Percentiles rank a stretch among this genome's conserved stretches.
phyloP scores from a whole-genome alignment of 1,140 invertebrate genomes.

The Lerema accius region DNA sequence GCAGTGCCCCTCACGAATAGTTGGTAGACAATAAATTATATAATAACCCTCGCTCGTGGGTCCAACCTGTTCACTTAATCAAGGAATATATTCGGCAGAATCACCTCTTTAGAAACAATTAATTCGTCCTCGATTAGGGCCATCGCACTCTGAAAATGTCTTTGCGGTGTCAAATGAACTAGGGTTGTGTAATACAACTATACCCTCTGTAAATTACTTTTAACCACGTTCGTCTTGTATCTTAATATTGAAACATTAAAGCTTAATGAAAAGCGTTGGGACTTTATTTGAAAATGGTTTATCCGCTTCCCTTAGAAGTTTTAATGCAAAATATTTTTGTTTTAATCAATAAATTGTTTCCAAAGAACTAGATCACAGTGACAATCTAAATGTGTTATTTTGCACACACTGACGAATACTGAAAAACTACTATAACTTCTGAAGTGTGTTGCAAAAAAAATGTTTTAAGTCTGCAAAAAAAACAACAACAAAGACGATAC shows the following conservation, averaged over 20 bases:
- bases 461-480: no score
- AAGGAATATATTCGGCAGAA: conserved; percentile 67
- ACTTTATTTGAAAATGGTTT: conserved; percentile 40
- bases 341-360: no score
- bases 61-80: conserved; percentile 72
- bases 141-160: conserved; percentile 56
- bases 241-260: conserved; percentile 18
- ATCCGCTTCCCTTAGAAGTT: conserved; percentile 49
- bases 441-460: no score
- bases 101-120: conserved; percentile 78
- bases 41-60: conserved; percentile 68
- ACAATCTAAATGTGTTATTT: no score
- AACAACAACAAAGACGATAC: no score
- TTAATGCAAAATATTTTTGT: conserved; percentile 60
- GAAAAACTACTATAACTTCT: no score
- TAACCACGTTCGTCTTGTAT: conserved; percentile 1
- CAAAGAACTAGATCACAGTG: no score
- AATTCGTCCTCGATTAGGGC: conserved; percentile 66
- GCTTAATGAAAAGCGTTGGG: conserved; percentile 8
- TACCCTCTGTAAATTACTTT: conserved; percentile 26
- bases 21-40: conserved; percentile 79
- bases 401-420: no score
- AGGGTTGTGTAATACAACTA: conserved; percentile 30
- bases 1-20: conserved; percentile 68
- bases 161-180: conserved; percentile 48